Evolutionary conservation across 2,113 vertebrate species (phyloP), one percentile per base, ranked within the genome.

Genomic region (Rhodinocichla rosea): DNA sequence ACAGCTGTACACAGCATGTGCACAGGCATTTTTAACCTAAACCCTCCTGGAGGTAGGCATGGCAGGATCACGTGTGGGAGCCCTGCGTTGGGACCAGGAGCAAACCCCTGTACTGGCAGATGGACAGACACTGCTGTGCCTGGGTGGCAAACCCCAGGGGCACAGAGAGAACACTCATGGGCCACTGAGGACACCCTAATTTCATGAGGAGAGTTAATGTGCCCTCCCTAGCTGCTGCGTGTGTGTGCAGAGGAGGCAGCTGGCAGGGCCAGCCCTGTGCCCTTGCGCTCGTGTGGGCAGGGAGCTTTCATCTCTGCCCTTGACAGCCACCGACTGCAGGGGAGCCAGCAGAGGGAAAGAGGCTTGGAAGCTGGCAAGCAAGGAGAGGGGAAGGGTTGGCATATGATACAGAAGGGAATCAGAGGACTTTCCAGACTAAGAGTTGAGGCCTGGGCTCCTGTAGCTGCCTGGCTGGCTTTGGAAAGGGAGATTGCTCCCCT

Each of bases 71-170:
- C 0, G 0, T 0, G 6, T 4, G 2, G 87, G 56, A 87, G 39
- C 22, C 28, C 40, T 75, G 70, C 75, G 18, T 3, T 13, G 32
- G 37, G 40, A 74, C 50, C 55, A 50, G 65, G 73, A 95, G 39
- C 44, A 76, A 76, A 83, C 10, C 64, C 39, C 27, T 52, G 33
- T 32, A 15, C 42, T 86, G 85, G 9, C 60, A 78, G 79, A 68
- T 9, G 52, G 49, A 56, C 57, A 78, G 71, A 49, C 28, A 21
- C 26, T 0, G 0, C 52, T 1, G 1, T 16, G n/a, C 63, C 78
- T 24, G 24, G 56, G 22, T 22, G n/a, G 32, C n/a, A 90, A 77
- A 74, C 30, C 63, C 49, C 0, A 1, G 35, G 33, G 49, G 6
- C 50, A 69, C 0, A 1, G 1, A 44, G 45, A 85, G 78, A 71